Conservation (phyloP, 2,797 vertebrate genomes). For the Peromyscus nudipes region DNA sequence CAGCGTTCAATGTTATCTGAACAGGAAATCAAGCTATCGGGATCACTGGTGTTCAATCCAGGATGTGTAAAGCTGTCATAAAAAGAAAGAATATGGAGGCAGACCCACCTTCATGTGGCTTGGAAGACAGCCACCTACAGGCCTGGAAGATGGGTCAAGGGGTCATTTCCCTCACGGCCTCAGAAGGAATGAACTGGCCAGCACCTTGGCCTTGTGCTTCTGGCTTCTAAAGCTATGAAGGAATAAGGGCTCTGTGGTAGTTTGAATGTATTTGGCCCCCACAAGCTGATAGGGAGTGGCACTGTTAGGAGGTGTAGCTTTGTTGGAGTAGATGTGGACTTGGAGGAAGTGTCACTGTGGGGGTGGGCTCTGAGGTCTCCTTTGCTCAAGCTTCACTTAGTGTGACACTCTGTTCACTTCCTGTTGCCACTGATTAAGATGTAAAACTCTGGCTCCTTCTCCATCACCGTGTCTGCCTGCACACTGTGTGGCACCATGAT, state of each 20-base stretch:
- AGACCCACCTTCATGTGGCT: neutral
- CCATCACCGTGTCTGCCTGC: neutral
- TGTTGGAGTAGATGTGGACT: neutral
- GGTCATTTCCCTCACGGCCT: neutral
- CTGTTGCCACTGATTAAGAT: neutral
- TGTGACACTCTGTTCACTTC: neutral
- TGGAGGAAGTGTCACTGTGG: neutral
- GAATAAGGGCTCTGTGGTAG: neutral
- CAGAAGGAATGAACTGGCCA: neutral
- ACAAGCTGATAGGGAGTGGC: neutral
- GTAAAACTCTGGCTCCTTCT: neutral
- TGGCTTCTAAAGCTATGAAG: neutral
- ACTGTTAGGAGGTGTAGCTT: neutral
- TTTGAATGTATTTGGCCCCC: neutral
- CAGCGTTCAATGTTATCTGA: neutral
- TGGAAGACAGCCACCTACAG: neutral
- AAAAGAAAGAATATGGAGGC: neutral
- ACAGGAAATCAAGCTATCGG: neutral
- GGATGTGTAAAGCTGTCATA: accelerated
- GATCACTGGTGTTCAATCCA: neutral
- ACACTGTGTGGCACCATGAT: neutral
- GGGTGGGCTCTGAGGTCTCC: neutral
- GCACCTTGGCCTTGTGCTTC: neutral
- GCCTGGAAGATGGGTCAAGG: neutral
- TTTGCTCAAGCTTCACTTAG: neutral